Evolutionary conservation across 2,797 vertebrate species (phyloP), one percentile per base, ranked within the genome.

Genomic region (Oophaga sylvatica): DNA sequence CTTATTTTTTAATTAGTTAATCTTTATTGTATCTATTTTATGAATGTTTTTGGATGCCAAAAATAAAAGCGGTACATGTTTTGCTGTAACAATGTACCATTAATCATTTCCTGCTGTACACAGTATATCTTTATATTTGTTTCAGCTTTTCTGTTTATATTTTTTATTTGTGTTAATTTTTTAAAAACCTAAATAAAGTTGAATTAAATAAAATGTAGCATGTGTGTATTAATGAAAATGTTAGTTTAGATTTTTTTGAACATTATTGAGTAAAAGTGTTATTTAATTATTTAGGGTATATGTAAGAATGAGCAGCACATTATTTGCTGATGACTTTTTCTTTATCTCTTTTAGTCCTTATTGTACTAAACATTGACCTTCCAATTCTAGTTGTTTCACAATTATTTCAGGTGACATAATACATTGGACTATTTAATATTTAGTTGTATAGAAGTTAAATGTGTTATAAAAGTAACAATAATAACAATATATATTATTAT

Each of bases 171-270:
- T 35, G 3, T 81, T 17, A 5, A 0, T 31, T 59, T 29, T 45
- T 26, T 84, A 22, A 1, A 75, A 77, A 48, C 22, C 53, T 60
- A 75, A 68, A 76, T 84, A 84, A 76, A 84, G 35, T 29, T 48
- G 13, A 63, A 35, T 80, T 20, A 19, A 62, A n/a, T n/a, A 45
- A 63, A 80, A 80, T 15, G 5, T 13, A 80, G 7, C 13, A 26
- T 8, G 6, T 80, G 10, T 65, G 20, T 56, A 29, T n/a, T 56
- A 29, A 0, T 9, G 67, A 29, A 31, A 16, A 13, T 45, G 8
- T 56, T 79, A 45, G 35, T 53, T 67, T 65, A 26, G 17, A 31
- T 20, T 79, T 68, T 26, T 59, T 19, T 19, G 22, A 20, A 57
- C 12, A 17, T 2, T 1, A 0, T 57, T 57, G 2, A 78, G 16